Percentiles rank a stretch among this genome's conserved stretches.
phyloP scores from a whole-genome alignment of 2,888 invertebrate genomes.

The Drosophila merina region DNA sequence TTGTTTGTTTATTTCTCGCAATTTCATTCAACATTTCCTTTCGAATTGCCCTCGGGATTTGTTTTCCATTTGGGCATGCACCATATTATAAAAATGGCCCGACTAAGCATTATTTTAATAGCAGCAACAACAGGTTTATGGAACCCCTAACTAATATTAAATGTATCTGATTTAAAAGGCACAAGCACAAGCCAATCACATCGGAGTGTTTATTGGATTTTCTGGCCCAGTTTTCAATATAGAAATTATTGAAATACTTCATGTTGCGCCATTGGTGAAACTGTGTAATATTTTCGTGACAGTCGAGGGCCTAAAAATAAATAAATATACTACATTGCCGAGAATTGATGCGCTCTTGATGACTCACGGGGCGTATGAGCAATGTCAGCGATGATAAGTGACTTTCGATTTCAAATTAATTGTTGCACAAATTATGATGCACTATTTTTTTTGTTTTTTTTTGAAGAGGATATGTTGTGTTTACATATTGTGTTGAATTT shows the following conservation, averaged over 20 bases:
- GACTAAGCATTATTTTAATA: constrained; percentile 25
- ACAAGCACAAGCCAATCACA: not conserved
- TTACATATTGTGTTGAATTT: constrained; percentile 28
- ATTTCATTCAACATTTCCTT: constrained; percentile 44
- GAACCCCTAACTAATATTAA: constrained; percentile 15
- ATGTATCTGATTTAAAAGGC: not conserved
- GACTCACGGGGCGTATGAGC: constrained; percentile 23
- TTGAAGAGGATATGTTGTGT: constrained; percentile 9
- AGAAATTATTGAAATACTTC: constrained; percentile 20
- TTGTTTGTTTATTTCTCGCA: constrained; percentile 52
- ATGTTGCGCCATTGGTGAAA: not conserved
- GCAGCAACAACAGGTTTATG: constrained; percentile 39
- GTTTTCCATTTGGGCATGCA: constrained; percentile 45
- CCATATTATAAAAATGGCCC: constrained; percentile 28
- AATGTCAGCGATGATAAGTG: not conserved
- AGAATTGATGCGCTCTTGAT: constrained; percentile 5
- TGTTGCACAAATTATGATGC: not conserved
- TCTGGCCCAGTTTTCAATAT: not conserved
- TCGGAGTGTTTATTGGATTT: constrained; percentile 10
- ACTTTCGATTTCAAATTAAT: constrained; percentile 23
- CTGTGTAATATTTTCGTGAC: constrained; percentile 14
- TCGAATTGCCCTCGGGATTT: constrained; percentile 37
- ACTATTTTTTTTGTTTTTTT: not conserved
- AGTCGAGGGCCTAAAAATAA: constrained; percentile 23
- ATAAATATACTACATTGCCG: not conserved